These are phyloP conservation scores for Apostichopus japonicus DNA, from an alignment of 35 echinoderm and acorn worm genomes.

Conservation along the genomic window DNA sequence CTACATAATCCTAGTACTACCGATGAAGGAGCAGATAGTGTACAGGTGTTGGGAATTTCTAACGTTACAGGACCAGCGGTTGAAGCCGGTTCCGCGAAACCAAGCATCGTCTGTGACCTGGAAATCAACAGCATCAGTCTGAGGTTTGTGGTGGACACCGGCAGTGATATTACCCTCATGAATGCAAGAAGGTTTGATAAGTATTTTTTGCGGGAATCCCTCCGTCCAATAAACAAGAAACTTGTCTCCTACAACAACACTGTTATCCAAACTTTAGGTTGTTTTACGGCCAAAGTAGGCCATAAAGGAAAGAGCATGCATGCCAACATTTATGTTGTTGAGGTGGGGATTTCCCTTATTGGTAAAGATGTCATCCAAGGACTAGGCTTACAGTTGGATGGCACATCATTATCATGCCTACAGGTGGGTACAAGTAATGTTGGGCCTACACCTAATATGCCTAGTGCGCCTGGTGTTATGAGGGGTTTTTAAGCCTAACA, in stretches of 20 bases:
- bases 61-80: neutral
- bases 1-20: neutral
- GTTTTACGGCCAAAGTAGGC: neutral
- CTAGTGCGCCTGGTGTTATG: no score
- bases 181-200: conserved; percentile 42
- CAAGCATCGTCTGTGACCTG: conserved; percentile 32
- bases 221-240: neutral
- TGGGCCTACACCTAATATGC: no score
- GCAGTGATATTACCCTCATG: conserved; percentile 56
- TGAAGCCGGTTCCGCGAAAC: neutral
- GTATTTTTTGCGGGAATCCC: conserved; percentile 54
- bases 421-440: no score
- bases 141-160: conserved; percentile 64
- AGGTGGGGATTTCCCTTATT: conserved; percentile 28
- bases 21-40: neutral
- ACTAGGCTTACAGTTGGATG: neutral
- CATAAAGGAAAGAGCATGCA: neutral
- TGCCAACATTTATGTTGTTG: conserved; percentile 20
- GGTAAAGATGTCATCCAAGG: conserved; percentile 39
- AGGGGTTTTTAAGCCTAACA: no score
- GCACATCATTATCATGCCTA: neutral
- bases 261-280: conserved; percentile 22
- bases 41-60: conserved; percentile 2
- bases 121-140: conserved; percentile 16
- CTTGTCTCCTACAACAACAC: conserved; percentile 15